These are phyloP conservation scores for Heterotis niloticus DNA, from an alignment of 2,113 vertebrate species.

Conservation along the genomic window DNA sequence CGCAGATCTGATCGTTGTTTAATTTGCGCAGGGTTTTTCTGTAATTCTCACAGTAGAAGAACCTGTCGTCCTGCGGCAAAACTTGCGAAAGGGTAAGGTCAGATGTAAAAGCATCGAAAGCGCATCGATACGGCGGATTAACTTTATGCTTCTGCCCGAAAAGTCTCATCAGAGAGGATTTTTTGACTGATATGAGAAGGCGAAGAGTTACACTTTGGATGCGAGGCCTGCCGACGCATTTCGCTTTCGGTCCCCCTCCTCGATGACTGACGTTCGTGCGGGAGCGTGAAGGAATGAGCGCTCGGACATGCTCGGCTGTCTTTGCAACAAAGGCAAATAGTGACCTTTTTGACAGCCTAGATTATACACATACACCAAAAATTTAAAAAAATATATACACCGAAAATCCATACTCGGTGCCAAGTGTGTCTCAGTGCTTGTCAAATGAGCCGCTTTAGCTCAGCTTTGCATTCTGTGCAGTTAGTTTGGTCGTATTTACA, in stretches of 20 bases:
- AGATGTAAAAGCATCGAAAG: neutral
- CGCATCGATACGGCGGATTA: slow-evolving; percentile 9
- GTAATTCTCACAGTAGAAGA: neutral
- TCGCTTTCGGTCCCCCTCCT: neutral
- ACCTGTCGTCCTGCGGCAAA: neutral
- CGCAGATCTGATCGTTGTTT: slow-evolving; percentile 26
- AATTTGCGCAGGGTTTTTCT: neutral
- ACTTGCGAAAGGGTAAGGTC: no score
- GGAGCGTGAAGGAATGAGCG: neutral
- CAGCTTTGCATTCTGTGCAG: neutral
- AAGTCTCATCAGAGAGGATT: neutral
- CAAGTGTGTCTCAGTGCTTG: neutral
- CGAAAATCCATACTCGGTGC: slow-evolving; percentile 1
- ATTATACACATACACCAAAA: neutral
- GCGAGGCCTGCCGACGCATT: neutral
- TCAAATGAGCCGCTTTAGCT: neutral
- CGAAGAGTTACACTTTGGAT: neutral
- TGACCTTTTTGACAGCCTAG: neutral
- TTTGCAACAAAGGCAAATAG: neutral
- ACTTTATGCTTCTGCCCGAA: neutral
- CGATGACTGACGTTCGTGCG: neutral
- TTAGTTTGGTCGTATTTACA: slow-evolving; percentile 12
- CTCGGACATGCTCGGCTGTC: neutral
- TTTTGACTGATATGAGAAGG: slow-evolving; percentile 4
- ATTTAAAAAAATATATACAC: neutral